Conservation (phyloP, 2,888 invertebrate genomes). For the Diaphora mendica region DNA sequence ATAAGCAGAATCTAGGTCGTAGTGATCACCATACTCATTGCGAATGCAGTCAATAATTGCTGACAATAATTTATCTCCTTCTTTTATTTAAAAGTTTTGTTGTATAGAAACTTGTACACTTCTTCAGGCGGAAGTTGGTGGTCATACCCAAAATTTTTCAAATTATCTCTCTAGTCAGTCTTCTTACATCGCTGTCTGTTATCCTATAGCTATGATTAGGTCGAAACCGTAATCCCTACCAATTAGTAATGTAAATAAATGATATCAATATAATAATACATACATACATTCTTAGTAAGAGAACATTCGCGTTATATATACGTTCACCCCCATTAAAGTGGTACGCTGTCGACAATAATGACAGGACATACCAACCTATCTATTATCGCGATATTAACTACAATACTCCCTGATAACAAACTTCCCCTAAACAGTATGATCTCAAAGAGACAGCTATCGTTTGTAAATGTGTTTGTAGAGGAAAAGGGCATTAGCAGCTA, state of each 20-base stretch:
- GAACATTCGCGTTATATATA: conserved; percentile 12
- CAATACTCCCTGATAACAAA: conserved; percentile 6
- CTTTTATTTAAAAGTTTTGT: background rate
- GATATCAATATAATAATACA: too few relatives aligned
- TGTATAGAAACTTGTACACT: background rate
- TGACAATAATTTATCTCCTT: background rate
- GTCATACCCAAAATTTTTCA: background rate
- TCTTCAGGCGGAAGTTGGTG: background rate
- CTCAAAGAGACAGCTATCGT: background rate
- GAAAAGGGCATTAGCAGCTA: conserved; percentile 1
- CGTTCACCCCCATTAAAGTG: conserved; percentile 23
- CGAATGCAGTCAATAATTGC: background rate
- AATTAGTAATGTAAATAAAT: background rate
- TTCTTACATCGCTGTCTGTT: background rate
- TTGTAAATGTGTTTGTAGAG: background rate
- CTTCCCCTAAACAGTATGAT: conserved; percentile 6
- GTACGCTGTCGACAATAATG: conserved; percentile 36
- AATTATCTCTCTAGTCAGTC: background rate
- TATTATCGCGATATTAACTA: conserved; percentile 2
- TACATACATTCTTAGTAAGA: background rate
- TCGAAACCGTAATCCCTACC: background rate
- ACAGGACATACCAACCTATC: conserved; percentile 1
- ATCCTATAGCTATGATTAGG: background rate
- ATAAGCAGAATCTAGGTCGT: too few relatives aligned
- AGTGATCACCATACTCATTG: too few relatives aligned